Evolutionary conservation across 2,797 vertebrate genomes (phyloP), one percentile per base, ranked within the genome.

Genomic region (Malurus splendens): DNA sequence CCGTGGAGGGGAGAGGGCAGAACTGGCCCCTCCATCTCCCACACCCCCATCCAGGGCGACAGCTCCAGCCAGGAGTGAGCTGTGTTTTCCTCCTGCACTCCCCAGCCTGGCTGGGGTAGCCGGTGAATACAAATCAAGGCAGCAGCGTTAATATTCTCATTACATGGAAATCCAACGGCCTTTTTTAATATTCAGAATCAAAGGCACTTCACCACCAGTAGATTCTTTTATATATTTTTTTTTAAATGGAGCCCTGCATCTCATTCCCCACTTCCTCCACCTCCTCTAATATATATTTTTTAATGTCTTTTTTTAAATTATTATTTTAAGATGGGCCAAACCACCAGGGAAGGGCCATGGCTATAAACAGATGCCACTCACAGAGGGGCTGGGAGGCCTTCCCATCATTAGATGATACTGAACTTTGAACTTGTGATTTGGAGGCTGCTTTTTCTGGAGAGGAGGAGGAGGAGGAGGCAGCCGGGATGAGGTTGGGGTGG

Each of bases 371-470:
- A 95, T 94, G 95, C 90, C 95, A 95, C 87, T 97, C 95, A 92
- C 88, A 88, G 86, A 84, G 94, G 86, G 95, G 87, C 90, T 74
- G 76, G 52, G 84, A 89, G 84, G 30, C 84, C 86, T 89, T 87
- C 75, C 23, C 94, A 92, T 97, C 96, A 95, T 97, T 96, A 97
- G 96, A 94, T 38, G 92, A 73, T 6, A 82, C 64, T 96, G 96
- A 97, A 96, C 96, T 96, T 66, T 97, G 96, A 96, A 96, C 96
- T 32, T 33, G 70, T 65, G 93, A 93, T 94, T 94, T 45, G 93
- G 95, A 90, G 90, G 76, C 86, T 92, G 93, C 32, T 56, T 91
- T 93, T 85, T 85, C 81, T 1, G 3, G 72, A 50, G 90, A 94
- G 66, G 72, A 94, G 64, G 67, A 81, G 59, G 87, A 93, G 81